A percentile compares a stretch with the other conserved stretches of the same genome.
phyloP scores from a whole-genome alignment of 2,113 vertebrate genomes.

The Eira barbara region DNA sequence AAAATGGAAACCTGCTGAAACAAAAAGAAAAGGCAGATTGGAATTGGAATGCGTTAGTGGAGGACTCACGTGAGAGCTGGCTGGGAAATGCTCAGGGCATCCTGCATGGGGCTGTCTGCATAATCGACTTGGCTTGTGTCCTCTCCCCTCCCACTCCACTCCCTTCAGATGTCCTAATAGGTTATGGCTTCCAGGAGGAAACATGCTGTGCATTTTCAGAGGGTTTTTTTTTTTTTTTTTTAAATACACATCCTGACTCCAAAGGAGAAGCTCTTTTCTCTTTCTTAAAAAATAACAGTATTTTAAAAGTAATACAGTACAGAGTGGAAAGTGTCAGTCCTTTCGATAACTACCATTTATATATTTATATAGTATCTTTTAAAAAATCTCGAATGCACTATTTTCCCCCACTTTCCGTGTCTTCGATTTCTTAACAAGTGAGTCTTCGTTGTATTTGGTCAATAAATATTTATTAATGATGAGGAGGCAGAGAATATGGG shows the following conservation, averaged over 20 bases:
- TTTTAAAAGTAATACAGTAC: background rate
- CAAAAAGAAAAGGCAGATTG: background rate
- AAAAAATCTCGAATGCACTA: background rate
- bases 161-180: background rate
- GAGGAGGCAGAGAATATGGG: background rate
- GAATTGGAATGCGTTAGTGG: background rate
- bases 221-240: background rate
- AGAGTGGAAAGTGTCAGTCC: background rate
- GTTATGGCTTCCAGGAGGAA: background rate
- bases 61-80: background rate
- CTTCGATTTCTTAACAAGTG: background rate
- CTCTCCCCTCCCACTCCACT: background rate
- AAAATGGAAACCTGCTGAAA: slow-evolving; percentile 1
- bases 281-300: background rate
- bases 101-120: background rate
- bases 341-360: background rate
- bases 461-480: background rate
- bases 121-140: background rate
- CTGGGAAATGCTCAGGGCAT: background rate
- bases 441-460: background rate
- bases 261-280: background rate
- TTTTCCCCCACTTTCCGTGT: background rate
- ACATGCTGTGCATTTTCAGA: background rate
- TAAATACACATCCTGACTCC: background rate
- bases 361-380: background rate